A percentile compares a stretch with the other conserved stretches of the same genome.
These are phyloP conservation scores for Himalopsyche phryganea DNA, from an alignment of 1,140 invertebrate species.

Conservation along the genomic window DNA sequence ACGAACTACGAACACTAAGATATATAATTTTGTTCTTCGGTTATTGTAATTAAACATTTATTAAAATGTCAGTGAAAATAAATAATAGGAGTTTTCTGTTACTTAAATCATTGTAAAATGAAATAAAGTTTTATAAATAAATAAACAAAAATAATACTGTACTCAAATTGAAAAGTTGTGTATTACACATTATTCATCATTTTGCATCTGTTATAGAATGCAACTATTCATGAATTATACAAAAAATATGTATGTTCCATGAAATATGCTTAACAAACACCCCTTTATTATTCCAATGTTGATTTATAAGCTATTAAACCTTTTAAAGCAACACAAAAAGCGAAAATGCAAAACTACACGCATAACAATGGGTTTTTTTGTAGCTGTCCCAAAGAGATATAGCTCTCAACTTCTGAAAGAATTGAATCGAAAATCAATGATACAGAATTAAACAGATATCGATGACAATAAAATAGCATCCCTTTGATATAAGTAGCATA, in stretches of 20 bases:
- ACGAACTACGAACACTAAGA: too few relatives aligned
- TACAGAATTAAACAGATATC: slow-evolving; percentile 34
- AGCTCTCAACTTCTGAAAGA: slow-evolving; percentile 21
- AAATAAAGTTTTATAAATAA: too few relatives aligned
- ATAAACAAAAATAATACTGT: too few relatives aligned
- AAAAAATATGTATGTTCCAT: slow-evolving; percentile 4
- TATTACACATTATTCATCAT: too few relatives aligned
- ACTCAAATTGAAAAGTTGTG: too few relatives aligned
- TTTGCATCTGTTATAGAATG: not conserved
- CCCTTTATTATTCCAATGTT: slow-evolving; percentile 33
- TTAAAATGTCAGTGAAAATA: too few relatives aligned
- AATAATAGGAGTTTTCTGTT: too few relatives aligned
- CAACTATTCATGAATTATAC: not conserved
- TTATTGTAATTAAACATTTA: too few relatives aligned
- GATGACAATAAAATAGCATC: slow-evolving; percentile 27
- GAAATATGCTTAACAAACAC: slow-evolving; percentile 19
- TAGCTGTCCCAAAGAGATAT: slow-evolving; percentile 4
- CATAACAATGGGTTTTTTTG: slow-evolving; percentile 25
- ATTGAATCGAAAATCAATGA: slow-evolving; percentile 34
- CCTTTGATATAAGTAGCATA: slow-evolving; percentile 4
- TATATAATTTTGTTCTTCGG: too few relatives aligned
- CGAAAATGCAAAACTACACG: slow-evolving; percentile 28
- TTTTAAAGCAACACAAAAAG: slow-evolving; percentile 25
- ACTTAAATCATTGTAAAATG: too few relatives aligned
- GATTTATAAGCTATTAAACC: slow-evolving; percentile 36